A percentile compares a stretch with the other conserved stretches of the same genome.
Evolutionary conservation across 2,113 vertebrate genomes (phyloP).

Genomic region (Oceanodroma tethys): DNA sequence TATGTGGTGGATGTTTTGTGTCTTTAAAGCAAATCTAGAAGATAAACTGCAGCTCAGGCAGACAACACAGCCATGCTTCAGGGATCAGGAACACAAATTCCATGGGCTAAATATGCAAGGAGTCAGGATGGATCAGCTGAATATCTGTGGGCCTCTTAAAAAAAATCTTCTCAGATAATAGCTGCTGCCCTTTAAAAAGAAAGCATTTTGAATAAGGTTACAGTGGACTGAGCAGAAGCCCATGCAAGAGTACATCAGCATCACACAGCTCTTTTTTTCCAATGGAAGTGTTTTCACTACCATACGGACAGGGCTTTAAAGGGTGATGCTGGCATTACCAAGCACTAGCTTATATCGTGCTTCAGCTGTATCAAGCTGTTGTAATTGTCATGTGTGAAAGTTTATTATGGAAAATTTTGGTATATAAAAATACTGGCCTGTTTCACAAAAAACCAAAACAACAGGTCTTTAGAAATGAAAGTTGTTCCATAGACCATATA

Average conservation of each 20-base stretch:
- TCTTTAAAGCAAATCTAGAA: not conserved
- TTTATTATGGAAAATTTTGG: not conserved
- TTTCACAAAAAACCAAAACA: not conserved
- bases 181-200: not conserved
- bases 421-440: not conserved
- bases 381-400: rapidly evolving
- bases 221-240: not conserved
- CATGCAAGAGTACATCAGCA: not conserved
- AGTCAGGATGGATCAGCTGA: not conserved
- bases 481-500: rapidly evolving
- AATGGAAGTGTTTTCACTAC: not conserved
- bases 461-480: not conserved
- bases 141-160: not conserved
- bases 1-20: not conserved
- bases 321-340: not conserved
- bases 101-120: not conserved
- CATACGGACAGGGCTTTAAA: not conserved
- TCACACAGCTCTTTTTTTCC: not conserved
- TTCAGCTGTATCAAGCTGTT: not conserved
- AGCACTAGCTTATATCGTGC: not conserved
- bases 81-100: not conserved
- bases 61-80: not conserved
- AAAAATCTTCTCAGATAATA: not conserved
- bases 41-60: not conserved
- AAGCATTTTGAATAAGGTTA: not conserved